Conservation (phyloP, 2,888 invertebrate species). For the Sphaerophoria taeniata region DNA sequence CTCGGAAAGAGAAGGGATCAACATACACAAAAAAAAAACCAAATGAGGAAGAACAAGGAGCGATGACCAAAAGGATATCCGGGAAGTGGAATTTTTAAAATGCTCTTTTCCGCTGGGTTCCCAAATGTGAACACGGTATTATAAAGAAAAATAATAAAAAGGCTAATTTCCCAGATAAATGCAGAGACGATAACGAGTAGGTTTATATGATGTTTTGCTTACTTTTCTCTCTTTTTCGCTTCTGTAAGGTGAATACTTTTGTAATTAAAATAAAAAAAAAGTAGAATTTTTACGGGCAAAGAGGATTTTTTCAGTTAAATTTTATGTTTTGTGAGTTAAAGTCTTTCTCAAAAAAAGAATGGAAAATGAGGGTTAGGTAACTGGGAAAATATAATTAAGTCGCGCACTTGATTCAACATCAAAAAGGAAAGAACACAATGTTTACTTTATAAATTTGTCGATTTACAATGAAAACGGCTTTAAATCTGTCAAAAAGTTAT, state of each 20-base stretch:
- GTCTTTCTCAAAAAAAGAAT: too few relatives aligned
- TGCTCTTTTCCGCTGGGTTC: conserved; percentile 35
- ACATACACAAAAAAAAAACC: not conserved
- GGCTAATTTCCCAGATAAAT: conserved; percentile 1
- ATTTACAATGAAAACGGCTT: too few relatives aligned
- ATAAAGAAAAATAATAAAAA: not conserved
- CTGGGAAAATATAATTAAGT: too few relatives aligned
- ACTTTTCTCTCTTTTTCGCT: not conserved
- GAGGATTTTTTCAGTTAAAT: not conserved
- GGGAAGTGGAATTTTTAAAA: conserved; percentile 57
- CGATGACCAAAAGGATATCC: conserved; percentile 23
- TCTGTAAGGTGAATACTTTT: conserved; percentile 2
- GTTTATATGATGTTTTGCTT: not conserved
- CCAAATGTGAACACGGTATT: not conserved
- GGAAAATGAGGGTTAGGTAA: too few relatives aligned
- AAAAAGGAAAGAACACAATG: too few relatives aligned
- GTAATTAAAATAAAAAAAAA: not conserved
- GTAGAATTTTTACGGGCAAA: not conserved
- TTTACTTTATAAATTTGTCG: too few relatives aligned
- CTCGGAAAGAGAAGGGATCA: not conserved
- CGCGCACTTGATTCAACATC: too few relatives aligned
- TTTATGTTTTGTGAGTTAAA: not conserved
- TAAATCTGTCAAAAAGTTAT: too few relatives aligned
- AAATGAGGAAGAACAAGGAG: not conserved
- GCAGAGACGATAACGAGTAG: not conserved